Evolutionary conservation across 2,888 invertebrate genomes (phyloP), one percentile per base, ranked within the genome.

Genomic region (Hipparchia sbordonii): DNA sequence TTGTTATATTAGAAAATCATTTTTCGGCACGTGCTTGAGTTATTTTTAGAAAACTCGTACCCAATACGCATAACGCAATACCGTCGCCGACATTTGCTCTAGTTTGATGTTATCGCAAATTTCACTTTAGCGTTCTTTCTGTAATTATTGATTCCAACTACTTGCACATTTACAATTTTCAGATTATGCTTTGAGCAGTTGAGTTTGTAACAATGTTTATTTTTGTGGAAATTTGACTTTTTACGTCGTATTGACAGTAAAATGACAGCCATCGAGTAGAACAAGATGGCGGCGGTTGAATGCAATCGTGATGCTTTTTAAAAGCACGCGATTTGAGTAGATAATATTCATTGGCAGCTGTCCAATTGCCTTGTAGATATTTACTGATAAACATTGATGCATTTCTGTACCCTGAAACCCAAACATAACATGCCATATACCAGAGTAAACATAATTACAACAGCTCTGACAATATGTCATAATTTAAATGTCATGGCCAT

Each of bases 221-320:
- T 75, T 70, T 75, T 73, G 68, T 66, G 74, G 71, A 57, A 72
- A 66, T 71, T 77, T 77, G 77, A 76, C 77, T 74, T 77, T 72
- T 52, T 86, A 89, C 88, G 92, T 92, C 93, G 85, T 81, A 78
- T 82, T 93, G 93, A 93, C 93, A 92, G 87, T 83, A 84, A 85
- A 87, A 86, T 92, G 92, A 91, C 92, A 92, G 89, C 84, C 84
- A 84, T 87, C 88, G 85, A 85, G 54, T 68, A 75, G 69, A 62
- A 79, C 88, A 92, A 92, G 84, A 92, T 92, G 91, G 91, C 89
- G 78, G 87, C 63, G 13, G 9, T 13, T 9, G 48, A 48, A 74
- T 78, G 77, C 75, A 76, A 78, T 79, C 48, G 63, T 78, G 76
- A 76, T 60, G 69, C 54, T 83, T 82, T 78, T 62, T 76, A 39